phyloP scores from a whole-genome alignment of 2,113 vertebrate genomes.

The Kryptolebias marmoratus region DNA sequence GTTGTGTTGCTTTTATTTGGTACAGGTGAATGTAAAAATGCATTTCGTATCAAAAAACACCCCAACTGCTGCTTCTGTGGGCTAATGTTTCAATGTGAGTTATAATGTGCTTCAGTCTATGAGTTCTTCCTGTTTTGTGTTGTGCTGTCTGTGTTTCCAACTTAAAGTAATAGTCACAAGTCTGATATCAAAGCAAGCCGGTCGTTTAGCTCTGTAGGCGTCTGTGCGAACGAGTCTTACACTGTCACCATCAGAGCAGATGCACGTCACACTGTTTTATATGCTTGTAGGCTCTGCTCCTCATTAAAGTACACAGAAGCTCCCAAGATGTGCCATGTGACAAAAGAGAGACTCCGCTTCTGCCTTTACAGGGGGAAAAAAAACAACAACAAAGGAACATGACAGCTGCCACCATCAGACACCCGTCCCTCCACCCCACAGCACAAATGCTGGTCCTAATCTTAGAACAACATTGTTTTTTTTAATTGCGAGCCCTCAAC shows the following conservation, averaged over 20 bases:
- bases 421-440: conserved; percentile 25
- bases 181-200: conserved; percentile 11
- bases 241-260: conserved; percentile 50
- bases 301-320: conserved; percentile 67
- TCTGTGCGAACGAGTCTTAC: conserved; percentile 16
- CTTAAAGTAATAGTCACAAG: conserved; percentile 25
- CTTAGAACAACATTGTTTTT: conserved; percentile 58
- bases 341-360: conserved; percentile 54
- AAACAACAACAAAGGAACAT: conserved; percentile 38
- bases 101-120: too few species aligned
- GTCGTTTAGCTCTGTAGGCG: conserved; percentile 30
- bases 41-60: too few species aligned
- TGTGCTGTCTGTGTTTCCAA: conserved; percentile 1
- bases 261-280: conserved; percentile 57
- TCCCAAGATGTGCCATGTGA: conserved; percentile 60
- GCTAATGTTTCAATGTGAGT: not conserved
- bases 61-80: not conserved
- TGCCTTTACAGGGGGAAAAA: conserved; percentile 46
- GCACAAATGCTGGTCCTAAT: conserved; percentile 49
- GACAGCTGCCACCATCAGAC: conserved; percentile 66
- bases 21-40: too few species aligned
- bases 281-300: conserved; percentile 66
- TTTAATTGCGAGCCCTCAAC: conserved; percentile 66
- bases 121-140: not conserved
- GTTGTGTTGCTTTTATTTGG: too few species aligned